phyloP scores from a whole-genome alignment of 2,113 vertebrate genomes.

The Asarcornis scutulata region DNA sequence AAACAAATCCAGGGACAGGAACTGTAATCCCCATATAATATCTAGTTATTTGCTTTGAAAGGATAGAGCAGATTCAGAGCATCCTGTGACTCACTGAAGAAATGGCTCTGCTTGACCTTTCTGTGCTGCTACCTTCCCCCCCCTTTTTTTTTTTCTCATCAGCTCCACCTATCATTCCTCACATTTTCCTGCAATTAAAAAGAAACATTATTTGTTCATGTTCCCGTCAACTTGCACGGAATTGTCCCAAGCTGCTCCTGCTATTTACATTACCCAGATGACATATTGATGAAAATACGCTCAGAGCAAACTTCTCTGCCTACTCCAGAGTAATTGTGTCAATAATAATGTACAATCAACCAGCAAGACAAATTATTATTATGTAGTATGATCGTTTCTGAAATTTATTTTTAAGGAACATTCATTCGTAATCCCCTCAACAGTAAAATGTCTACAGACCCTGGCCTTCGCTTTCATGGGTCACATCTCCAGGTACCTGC shows the following conservation, averaged over 20 bases:
- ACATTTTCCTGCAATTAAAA: neutral
- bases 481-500: neutral
- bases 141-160: neutral
- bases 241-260: neutral
- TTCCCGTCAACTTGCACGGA: neutral
- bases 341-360: neutral
- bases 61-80: neutral
- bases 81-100: constrained; percentile 10
- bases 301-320: neutral
- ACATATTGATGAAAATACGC: neutral
- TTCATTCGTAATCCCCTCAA: neutral
- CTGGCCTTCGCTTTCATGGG: neutral
- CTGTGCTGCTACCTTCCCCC: neutral
- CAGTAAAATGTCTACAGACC: neutral
- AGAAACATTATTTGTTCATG: neutral
- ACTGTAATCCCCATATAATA: neutral
- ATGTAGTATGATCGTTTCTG: neutral
- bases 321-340: neutral
- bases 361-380: neutral
- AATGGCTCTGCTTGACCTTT: neutral
- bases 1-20: neutral
- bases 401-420: neutral
- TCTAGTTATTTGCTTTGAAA: constrained; percentile 17
- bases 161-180: neutral
- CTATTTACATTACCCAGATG: neutral